A percentile compares a stretch with the other conserved stretches of the same genome.
These are phyloP conservation scores for Anolis carolinensis DNA, from an alignment of 2,113 vertebrate genomes.

Conservation along the genomic window DNA sequence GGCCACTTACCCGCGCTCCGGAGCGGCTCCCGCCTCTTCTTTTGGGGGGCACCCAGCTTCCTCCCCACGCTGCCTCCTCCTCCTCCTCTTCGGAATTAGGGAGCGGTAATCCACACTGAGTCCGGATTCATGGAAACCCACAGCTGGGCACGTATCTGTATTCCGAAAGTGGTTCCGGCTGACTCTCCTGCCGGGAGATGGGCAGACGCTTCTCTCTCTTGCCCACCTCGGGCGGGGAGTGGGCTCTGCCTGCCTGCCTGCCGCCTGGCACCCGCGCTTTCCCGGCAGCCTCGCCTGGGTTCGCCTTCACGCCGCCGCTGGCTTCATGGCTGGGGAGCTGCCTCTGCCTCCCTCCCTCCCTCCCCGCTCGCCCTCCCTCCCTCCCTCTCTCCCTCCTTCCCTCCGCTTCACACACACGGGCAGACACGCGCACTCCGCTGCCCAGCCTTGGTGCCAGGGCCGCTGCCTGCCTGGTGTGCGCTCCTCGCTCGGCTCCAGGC, in stretches of 20 bases:
- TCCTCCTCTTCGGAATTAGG: constrained; percentile 44
- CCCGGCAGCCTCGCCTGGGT: constrained; percentile 30
- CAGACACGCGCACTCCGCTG: no score
- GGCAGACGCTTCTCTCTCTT: not conserved
- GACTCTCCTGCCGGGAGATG: not conserved
- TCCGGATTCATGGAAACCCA: constrained; percentile 56
- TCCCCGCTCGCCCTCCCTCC: not conserved
- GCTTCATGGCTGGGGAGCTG: constrained; percentile 44
- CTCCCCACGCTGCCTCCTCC: constrained; percentile 1
- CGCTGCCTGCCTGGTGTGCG: constrained; percentile 15
- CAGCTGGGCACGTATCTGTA: constrained; percentile 60
- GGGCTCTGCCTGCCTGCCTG: constrained; percentile 24
- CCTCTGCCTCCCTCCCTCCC: not conserved
- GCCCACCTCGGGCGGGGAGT: not conserved
- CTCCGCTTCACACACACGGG: not conserved
- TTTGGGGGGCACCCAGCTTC: not conserved
- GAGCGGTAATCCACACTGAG: constrained; percentile 55
- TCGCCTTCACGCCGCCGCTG: constrained; percentile 43
- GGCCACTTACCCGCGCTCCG: constrained; percentile 43
- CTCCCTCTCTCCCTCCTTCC: not conserved
- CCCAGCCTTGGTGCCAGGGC: not conserved
- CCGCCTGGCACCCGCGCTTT: constrained; percentile 68
- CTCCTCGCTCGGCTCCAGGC: constrained; percentile 49
- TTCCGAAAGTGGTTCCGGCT: constrained; percentile 53
- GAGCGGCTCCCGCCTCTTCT: constrained; percentile 19